Percentiles rank a stretch among this genome's conserved stretches.
Evolutionary conservation across 1,140 invertebrate genomes (phyloP).

Genomic region (Saccostrea glomerata): DNA sequence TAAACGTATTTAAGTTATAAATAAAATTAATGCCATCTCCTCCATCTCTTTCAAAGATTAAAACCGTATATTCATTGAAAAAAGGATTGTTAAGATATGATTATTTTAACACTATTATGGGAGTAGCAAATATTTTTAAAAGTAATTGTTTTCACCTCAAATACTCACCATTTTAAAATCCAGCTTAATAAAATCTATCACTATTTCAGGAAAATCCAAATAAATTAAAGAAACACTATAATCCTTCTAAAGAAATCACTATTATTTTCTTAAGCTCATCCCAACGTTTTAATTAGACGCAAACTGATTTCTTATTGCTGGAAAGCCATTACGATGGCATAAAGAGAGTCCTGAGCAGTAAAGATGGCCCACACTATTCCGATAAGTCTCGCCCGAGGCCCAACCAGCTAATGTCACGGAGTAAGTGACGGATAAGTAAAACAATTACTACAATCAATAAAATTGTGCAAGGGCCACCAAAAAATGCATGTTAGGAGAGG

Average conservation of each 20-base stretch:
- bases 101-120: too few species aligned
- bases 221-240: neutral
- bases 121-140: too few species aligned
- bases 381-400: slow-evolving; percentile 15
- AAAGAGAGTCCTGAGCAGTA: neutral
- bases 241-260: neutral
- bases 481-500: neutral
- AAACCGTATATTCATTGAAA: too few species aligned
- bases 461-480: slow-evolving; percentile 14
- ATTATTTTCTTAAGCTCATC: neutral
- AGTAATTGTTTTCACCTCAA: neutral
- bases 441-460: slow-evolving; percentile 35
- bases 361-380: slow-evolving; percentile 3
- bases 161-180: slow-evolving; percentile 20
- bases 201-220: neutral
- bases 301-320: slow-evolving; percentile 15
- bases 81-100: too few species aligned
- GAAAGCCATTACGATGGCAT: neutral
- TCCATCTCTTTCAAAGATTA: too few species aligned
- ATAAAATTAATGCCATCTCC: too few species aligned
- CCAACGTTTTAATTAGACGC: neutral
- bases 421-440: slow-evolving; percentile 29
- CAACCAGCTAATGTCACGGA: neutral
- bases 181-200: neutral
- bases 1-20: too few species aligned